phyloP scores from a whole-genome alignment of 2,888 invertebrate species.

The Drosophila paramelanica region DNA sequence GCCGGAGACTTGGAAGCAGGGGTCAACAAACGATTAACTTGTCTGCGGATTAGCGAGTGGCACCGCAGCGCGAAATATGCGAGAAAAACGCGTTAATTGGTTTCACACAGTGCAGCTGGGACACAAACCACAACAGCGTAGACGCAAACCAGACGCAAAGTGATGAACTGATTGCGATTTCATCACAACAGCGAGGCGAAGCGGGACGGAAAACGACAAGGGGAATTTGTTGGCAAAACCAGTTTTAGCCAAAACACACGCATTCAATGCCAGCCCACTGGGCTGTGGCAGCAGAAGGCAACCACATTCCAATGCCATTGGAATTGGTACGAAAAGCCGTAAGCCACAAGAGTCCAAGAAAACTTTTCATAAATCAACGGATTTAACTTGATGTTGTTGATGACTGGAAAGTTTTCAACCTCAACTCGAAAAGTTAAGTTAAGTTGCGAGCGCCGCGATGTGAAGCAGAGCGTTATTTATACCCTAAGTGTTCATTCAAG shows the following conservation, averaged over 20 bases:
- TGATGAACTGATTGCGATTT: slow-evolving; percentile 52
- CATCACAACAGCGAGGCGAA: slow-evolving; percentile 15
- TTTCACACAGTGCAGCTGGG: slow-evolving; percentile 45
- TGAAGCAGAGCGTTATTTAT: neutral
- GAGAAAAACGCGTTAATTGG: slow-evolving; percentile 72
- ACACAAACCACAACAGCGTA: slow-evolving; percentile 42
- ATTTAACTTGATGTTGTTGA: slow-evolving; percentile 49
- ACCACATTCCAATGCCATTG: slow-evolving; percentile 49
- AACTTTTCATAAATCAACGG: slow-evolving; percentile 67
- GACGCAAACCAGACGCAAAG: slow-evolving; percentile 46
- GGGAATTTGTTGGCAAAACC: slow-evolving; percentile 19
- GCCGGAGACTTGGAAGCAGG: slow-evolving; percentile 32
- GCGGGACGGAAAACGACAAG: neutral
- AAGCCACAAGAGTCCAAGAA: slow-evolving; percentile 28
- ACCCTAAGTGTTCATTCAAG: neutral
- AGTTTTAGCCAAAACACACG: slow-evolving; percentile 40
- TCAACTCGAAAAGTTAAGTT: slow-evolving; percentile 29
- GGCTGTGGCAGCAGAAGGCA: slow-evolving; percentile 28
- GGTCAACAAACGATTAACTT: slow-evolving; percentile 78
- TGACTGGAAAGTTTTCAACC: slow-evolving; percentile 26
- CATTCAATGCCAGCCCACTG: slow-evolving; percentile 41
- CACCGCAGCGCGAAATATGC: slow-evolving; percentile 33
- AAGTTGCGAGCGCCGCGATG: neutral
- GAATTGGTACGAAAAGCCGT: slow-evolving; percentile 17
- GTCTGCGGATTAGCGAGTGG: slow-evolving; percentile 65